phyloP scores from a whole-genome alignment of 2,888 invertebrate species.

The Philonicus albiceps region DNA sequence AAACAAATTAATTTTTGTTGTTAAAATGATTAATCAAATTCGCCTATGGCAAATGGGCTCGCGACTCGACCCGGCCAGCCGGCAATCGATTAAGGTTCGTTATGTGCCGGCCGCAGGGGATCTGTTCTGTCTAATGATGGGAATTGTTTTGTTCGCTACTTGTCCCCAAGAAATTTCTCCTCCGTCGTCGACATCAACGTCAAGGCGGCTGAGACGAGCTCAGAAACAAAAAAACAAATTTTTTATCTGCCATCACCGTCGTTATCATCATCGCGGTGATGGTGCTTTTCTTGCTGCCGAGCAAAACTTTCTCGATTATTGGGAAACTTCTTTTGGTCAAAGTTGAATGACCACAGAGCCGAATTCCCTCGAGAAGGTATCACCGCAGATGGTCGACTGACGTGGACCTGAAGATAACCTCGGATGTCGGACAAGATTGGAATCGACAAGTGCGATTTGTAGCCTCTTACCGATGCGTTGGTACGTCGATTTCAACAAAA shows the following conservation, averaged over 20 bases:
- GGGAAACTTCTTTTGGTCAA: neutral
- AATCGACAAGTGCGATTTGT: neutral
- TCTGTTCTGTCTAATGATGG: neutral
- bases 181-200: neutral
- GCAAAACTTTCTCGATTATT: neutral
- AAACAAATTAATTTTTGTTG: neutral
- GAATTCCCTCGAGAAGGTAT: neutral
- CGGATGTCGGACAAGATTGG: neutral
- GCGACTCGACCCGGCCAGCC: neutral
- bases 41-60: neutral
- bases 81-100: neutral
- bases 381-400: neutral
- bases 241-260: neutral
- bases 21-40: neutral
- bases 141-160: slow-evolving; percentile 1
- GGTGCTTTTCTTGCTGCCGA: neutral
- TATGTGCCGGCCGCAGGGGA: neutral
- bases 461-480: neutral
- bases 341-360: neutral
- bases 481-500: neutral
- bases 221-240: neutral
- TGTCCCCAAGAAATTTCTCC: neutral
- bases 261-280: neutral
- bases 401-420: neutral
- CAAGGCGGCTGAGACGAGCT: neutral